These are phyloP conservation scores for Clarias macrocephalus DNA, from an alignment of 2,113 vertebrate species.

Conservation along the genomic window DNA sequence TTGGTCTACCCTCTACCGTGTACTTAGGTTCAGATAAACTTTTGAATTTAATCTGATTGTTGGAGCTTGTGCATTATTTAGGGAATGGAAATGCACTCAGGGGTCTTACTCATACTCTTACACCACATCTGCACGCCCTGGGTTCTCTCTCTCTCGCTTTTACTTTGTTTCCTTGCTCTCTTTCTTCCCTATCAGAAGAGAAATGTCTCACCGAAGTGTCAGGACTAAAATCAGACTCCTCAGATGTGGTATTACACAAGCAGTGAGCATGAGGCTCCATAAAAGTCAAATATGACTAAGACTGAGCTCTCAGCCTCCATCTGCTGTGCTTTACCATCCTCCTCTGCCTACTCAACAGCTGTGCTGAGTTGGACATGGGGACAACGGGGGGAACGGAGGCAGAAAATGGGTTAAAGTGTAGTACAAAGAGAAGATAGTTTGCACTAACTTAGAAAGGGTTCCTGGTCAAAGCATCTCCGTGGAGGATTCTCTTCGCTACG, in stretches of 20 bases:
- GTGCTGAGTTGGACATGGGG: conserved; percentile 41
- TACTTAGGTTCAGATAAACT: background rate
- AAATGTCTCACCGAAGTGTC: conserved; percentile 25
- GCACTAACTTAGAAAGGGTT: background rate
- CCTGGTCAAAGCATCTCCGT: conserved; percentile 27
- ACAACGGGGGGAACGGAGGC: background rate
- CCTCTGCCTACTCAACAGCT: conserved; percentile 55
- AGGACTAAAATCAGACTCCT: conserved; percentile 41
- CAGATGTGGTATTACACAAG: conserved; percentile 51
- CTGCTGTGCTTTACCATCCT: conserved; percentile 41
- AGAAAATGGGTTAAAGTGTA: conserved; percentile 14
- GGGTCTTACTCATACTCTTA: conserved; percentile 9
- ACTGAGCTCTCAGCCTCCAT: conserved; percentile 53
- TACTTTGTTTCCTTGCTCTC: background rate
- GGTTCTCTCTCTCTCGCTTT: conserved; percentile 8
- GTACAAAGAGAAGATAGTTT: conserved; percentile 22
- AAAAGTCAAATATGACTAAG: conserved; percentile 58
- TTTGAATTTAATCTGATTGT: background rate
- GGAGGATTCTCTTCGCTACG: background rate
- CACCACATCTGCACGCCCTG: conserved; percentile 26
- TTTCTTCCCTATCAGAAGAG: conserved; percentile 9
- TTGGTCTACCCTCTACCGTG: background rate
- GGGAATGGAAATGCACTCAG: background rate
- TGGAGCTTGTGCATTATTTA: background rate
- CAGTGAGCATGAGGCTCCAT: conserved; percentile 39